phyloP scores from a whole-genome alignment of 2,797 vertebrate species.

The Carduelis carduelis region DNA sequence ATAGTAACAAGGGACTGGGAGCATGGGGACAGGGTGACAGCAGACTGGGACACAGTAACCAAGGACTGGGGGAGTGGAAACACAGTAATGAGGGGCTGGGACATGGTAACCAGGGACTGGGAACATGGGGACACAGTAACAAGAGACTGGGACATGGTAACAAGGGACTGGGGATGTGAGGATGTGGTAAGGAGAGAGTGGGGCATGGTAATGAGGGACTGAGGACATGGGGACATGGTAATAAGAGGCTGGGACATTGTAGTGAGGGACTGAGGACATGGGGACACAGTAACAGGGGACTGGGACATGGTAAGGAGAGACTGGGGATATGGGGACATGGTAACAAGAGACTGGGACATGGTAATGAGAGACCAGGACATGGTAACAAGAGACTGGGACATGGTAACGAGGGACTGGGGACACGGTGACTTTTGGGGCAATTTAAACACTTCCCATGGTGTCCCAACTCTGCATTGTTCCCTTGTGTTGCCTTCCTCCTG shows the following conservation, averaged over 20 bases:
- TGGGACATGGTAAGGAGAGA: not conserved
- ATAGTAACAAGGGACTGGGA: not conserved
- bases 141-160: fast-evolving
- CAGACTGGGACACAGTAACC: not conserved
- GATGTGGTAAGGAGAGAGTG: constrained; percentile 71
- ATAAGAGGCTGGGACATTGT: not conserved
- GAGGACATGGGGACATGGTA: not conserved
- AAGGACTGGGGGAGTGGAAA: not conserved
- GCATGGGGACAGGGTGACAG: fast-evolving
- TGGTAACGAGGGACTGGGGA: not conserved
- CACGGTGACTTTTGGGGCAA: fast-evolving
- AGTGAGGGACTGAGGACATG: not conserved
- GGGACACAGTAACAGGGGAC: fast-evolving
- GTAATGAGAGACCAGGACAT: fast-evolving
- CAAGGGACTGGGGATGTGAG: fast-evolving
- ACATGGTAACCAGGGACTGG: not conserved
- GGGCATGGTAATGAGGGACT: fast-evolving
- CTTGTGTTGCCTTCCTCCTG: not conserved
- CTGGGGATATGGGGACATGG: not conserved
- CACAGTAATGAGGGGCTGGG: fast-evolving
- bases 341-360: fast-evolving
- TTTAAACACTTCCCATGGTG: fast-evolving
- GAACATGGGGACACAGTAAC: not conserved
- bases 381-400: fast-evolving
- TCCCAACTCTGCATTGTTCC: not conserved